Percentiles rank a stretch among this genome's conserved stretches.
Evolutionary conservation across 2,797 vertebrate species (phyloP).

Genomic region (Phalanger gymnotis): DNA sequence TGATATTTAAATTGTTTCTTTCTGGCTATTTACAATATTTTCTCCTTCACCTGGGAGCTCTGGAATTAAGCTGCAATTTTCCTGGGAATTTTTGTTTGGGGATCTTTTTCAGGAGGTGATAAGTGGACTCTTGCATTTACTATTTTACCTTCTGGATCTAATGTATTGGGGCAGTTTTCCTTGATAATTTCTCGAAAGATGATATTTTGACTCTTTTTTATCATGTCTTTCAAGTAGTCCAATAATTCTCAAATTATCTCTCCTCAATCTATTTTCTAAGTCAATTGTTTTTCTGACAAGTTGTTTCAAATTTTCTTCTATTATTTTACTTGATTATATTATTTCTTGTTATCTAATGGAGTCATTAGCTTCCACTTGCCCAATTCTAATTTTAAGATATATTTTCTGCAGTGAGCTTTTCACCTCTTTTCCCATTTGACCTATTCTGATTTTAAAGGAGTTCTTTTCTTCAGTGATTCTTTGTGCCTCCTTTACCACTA

Average conservation of each 20-base stretch:
- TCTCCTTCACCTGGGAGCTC: background rate
- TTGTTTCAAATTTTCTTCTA: background rate
- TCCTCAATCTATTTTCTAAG: background rate
- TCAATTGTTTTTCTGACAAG: background rate
- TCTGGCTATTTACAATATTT: background rate
- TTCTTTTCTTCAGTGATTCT: background rate
- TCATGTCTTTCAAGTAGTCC: background rate
- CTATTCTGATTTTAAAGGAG: no score
- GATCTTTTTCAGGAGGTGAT: background rate
- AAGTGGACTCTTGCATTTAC: background rate
- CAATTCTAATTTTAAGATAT: background rate
- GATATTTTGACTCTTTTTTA: background rate
- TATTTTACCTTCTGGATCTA: background rate
- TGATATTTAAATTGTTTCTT: background rate
- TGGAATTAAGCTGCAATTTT: background rate
- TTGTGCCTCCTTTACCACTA: background rate
- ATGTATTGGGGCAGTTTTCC: background rate
- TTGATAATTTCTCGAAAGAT: background rate
- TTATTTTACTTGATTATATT: background rate
- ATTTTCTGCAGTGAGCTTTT: background rate
- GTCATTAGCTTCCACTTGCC: background rate
- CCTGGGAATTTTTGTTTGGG: background rate
- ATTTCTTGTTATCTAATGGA: background rate
- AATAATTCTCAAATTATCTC: background rate
- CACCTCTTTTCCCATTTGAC: background rate